Conservation (phyloP, 2,113 vertebrate species). For the Bucco capensis region DNA sequence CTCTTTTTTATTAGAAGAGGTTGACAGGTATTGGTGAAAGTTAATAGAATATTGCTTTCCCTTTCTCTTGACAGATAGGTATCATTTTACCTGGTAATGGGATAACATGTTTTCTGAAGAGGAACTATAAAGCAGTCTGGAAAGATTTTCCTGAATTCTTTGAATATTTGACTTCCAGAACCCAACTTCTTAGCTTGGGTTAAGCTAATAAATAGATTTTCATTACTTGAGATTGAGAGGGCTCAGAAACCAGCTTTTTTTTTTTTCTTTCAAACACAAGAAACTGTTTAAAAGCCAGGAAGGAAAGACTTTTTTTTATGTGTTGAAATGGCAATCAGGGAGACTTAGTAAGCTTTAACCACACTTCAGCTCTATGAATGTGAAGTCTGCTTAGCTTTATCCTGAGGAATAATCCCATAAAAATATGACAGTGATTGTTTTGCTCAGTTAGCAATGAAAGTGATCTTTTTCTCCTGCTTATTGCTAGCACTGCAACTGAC, state of each 20-base stretch:
- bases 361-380: neutral
- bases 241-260: neutral
- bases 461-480: neutral
- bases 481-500: neutral
- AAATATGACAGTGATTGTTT: neutral
- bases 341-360: neutral
- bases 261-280: neutral
- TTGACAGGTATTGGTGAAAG: too few species aligned
- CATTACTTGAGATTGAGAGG: neutral
- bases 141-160: neutral
- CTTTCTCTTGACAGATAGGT: conserved; percentile 20
- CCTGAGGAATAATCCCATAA: neutral
- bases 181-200: neutral
- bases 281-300: neutral
- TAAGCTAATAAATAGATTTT: neutral
- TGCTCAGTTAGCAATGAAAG: neutral
- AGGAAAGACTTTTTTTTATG: neutral
- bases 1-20: too few species aligned
- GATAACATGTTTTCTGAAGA: neutral
- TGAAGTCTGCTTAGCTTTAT: neutral
- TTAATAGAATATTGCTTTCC: neutral
- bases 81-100: neutral
- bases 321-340: neutral
- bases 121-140: neutral
- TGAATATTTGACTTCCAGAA: neutral